Base-by-base conservation (phyloP, 2,797 vertebrate species). In the Taenioides sp. region DNA sequence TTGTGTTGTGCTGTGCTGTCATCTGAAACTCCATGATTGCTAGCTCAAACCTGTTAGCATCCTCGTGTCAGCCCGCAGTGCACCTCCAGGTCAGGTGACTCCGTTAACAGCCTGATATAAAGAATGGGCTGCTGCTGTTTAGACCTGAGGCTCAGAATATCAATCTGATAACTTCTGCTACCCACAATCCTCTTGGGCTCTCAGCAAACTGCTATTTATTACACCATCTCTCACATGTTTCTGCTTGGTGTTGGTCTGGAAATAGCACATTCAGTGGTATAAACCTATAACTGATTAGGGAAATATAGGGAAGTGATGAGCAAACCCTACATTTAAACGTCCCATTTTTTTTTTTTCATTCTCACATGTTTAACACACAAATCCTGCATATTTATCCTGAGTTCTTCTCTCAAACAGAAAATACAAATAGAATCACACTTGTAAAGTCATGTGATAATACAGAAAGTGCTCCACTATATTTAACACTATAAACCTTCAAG, bases 61-160 rank as follows among this genome's bases (percentile, higher is more conserved):
- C 74, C 25, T 20, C 55, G 72, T 47, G 37, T 61, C 6, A 60
- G 67, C 76, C 79, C 74, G 64, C 4, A 80, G 77, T 78, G 73
- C 76, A 80, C 71, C 80, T 72, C 52, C 28, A 61, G 81, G 79
- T 80, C 77, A 80, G 71, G 76, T 76, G 83, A 82, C 72, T 69
- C 4, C 65, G 72, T 73, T 70, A 77, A 81, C 86, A 84, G 86
- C 78, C 86, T 80, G 67, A 66, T 76, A 52, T 40, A 79, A 75
- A 77, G 72, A 67, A 65, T 55, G 28, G 7, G 65, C 65, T 72
- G 65, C 60, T 62, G 60, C 60, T 74, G 58, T 79, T 2, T 17
- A 59, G 43, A 74, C 64, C 67, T 47, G 64, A 73, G 75, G 76
- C 79, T 4, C 59, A 37, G 4, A 7, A 28, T 47, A 67, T 79